Conservation (phyloP, 1,140 invertebrate species). For the Drosophila mauritiana region DNA sequence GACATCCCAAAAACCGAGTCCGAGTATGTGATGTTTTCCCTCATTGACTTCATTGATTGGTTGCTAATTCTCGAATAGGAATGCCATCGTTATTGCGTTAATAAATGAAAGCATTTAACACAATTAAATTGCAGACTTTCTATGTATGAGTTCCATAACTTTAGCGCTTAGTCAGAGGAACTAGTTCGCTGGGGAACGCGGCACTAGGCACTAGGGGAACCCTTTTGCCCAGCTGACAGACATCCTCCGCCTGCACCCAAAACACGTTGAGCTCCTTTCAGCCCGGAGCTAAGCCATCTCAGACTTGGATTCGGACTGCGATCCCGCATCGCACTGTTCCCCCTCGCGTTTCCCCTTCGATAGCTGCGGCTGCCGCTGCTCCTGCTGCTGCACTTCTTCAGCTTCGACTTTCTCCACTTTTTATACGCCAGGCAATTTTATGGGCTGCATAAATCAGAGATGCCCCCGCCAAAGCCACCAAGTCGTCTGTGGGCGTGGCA, state of each 20-base stretch:
- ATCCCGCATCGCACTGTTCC: background rate
- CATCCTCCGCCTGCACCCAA: slow-evolving; percentile 6
- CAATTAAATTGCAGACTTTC: background rate
- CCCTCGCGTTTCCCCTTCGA: background rate
- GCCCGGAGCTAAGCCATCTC: slow-evolving; percentile 33
- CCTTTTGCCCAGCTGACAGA: slow-evolving; percentile 25
- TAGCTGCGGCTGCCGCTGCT: too few species aligned
- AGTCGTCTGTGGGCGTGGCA: slow-evolving; percentile 43
- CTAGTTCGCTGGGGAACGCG: background rate
- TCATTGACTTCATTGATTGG: background rate
- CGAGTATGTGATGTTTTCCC: background rate
- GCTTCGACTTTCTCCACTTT: slow-evolving; percentile 5
- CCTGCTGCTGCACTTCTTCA: slow-evolving; percentile 15
- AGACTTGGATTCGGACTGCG: slow-evolving; percentile 28
- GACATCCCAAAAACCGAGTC: background rate
- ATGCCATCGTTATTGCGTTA: background rate
- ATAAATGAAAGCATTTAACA: background rate
- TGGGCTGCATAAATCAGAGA: slow-evolving; percentile 62
- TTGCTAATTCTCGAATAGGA: background rate
- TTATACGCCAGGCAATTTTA: slow-evolving; percentile 52
- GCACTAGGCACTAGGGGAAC: background rate
- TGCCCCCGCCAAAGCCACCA: slow-evolving; percentile 17
- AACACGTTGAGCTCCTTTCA: slow-evolving; percentile 49
- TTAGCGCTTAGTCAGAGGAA: background rate
- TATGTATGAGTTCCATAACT: too few species aligned